A percentile compares a stretch with the other conserved stretches of the same genome.
phyloP scores from a whole-genome alignment of 2,113 vertebrate species.

The Paratilapia polleni region DNA sequence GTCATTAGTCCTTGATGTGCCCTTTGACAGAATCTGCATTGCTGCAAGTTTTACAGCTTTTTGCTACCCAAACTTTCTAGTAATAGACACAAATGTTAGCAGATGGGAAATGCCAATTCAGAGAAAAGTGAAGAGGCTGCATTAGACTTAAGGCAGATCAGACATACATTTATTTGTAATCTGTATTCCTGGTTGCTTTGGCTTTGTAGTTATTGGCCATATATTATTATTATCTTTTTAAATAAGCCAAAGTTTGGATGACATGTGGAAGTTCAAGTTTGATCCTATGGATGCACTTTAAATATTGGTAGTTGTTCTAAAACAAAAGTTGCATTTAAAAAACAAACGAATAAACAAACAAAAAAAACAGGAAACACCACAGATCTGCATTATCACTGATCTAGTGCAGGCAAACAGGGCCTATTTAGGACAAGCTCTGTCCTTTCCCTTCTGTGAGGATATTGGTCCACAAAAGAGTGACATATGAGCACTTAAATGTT shows the following conservation, averaged over 20 bases:
- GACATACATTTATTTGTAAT: not conserved
- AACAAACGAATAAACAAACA: not conserved
- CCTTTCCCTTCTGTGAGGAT: not conserved
- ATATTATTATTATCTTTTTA: not conserved
- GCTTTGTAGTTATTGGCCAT: not conserved
- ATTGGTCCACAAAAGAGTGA: not conserved
- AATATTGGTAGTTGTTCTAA: not conserved
- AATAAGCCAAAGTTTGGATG: not conserved
- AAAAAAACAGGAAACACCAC: not conserved
- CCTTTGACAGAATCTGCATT: not conserved
- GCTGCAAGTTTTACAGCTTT: slow-evolving; percentile 4
- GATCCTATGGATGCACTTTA: not conserved
- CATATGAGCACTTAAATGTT: not conserved
- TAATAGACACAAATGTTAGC: not conserved
- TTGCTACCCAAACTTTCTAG: not conserved
- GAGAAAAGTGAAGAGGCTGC: not conserved
- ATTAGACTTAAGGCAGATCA: not conserved
- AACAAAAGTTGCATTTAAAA: not conserved
- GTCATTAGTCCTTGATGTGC: not conserved
- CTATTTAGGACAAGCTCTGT: not conserved
- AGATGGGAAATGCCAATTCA: not conserved
- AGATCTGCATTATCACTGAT: not conserved
- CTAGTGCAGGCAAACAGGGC: not conserved
- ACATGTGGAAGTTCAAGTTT: not conserved
- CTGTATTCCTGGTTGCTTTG: not conserved